Evolutionary conservation across 2,113 vertebrate species (phyloP).

Genomic region (Corapipo altera): DNA sequence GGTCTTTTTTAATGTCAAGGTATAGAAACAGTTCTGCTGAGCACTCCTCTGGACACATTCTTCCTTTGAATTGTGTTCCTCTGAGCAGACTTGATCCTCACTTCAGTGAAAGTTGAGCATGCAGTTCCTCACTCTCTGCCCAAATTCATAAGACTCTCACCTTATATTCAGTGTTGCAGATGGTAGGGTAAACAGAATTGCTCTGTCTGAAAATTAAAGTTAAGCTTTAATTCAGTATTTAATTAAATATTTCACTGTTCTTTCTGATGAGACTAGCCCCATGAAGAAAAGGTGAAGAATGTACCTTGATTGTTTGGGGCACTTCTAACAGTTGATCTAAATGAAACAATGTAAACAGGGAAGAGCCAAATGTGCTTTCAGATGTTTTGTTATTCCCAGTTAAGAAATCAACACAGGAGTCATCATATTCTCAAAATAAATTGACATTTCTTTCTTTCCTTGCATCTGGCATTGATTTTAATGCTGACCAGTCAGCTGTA

Average conservation of each 20-base stretch:
- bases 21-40: background rate
- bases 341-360: background rate
- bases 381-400: background rate
- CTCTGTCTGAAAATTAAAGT: background rate
- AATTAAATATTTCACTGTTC: background rate
- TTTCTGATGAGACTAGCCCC: background rate
- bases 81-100: background rate
- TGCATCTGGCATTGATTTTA: background rate
- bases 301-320: background rate
- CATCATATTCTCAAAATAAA: background rate
- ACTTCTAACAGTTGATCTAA: background rate
- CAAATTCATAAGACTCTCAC: background rate
- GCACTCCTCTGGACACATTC: background rate
- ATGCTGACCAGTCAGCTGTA: background rate
- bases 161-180: background rate
- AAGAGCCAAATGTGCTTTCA: background rate
- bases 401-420: background rate
- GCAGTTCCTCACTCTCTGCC: background rate
- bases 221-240: background rate
- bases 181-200: background rate
- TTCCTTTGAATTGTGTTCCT: background rate
- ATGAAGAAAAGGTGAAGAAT: background rate
- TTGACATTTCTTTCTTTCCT: background rate
- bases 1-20: background rate
- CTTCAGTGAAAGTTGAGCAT: background rate